A percentile compares a stretch with the other conserved stretches of the same genome.
Conservation (phyloP, 2,113 vertebrate genomes). For the Siniperca chuatsi region DNA sequence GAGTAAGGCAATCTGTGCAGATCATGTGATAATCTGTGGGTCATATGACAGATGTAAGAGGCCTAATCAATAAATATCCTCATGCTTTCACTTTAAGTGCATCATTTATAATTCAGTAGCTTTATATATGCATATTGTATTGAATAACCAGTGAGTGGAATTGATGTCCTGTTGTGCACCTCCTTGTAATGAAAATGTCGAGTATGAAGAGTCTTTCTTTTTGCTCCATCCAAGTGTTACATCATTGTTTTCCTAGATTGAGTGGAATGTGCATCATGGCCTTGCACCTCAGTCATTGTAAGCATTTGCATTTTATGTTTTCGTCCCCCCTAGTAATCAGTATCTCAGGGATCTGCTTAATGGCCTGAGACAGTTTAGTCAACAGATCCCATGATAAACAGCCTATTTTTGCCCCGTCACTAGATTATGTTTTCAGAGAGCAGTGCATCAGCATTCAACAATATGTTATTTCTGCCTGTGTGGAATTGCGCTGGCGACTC, state of each 20-base stretch:
- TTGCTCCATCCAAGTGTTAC: conserved; percentile 26
- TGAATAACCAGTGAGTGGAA: conserved; percentile 50
- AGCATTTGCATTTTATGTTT: conserved; percentile 72
- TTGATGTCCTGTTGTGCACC: conserved; percentile 47
- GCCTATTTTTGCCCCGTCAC: conserved; percentile 59
- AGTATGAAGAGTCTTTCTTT: conserved; percentile 17
- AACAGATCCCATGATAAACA: conserved; percentile 73
- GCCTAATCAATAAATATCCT: conserved; percentile 72
- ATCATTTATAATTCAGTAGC: conserved; percentile 79
- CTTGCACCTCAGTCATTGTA: conserved; percentile 58
- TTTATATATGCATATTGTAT: conserved; percentile 70
- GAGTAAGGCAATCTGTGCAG: conserved; percentile 68
- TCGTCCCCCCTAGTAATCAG: conserved; percentile 61
- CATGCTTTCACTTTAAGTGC: conserved; percentile 76
- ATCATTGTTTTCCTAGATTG: conserved; percentile 52
- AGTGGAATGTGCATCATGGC: conserved; percentile 35
- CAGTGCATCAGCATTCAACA: conserved; percentile 61
- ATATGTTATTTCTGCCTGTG: conserved; percentile 61
- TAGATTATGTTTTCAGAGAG: conserved; percentile 63
- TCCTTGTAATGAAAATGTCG: conserved; percentile 58
- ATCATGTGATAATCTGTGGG: conserved; percentile 75
- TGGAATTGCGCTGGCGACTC: conserved; percentile 57
- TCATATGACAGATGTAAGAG: conserved; percentile 73
- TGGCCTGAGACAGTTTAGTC: conserved; percentile 73
- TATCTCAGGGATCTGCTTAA: conserved; percentile 71